Percentiles rank a stretch among this genome's conserved stretches.
phyloP scores from a whole-genome alignment of 2,888 invertebrate species.

The Aphodius sticticus region DNA sequence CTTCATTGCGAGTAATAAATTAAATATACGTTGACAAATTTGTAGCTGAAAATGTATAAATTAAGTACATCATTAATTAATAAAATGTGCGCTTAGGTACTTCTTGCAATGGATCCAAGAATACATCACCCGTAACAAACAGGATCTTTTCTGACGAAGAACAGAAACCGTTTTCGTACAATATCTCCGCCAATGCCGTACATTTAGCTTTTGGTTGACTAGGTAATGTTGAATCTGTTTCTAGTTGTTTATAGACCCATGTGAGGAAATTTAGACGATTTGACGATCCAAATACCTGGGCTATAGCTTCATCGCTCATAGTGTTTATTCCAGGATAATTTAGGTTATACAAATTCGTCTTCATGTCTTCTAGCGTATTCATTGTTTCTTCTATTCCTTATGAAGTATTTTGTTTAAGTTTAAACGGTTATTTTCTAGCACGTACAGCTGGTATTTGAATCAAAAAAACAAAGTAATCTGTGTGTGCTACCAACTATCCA shows the following conservation, averaged over 20 bases:
- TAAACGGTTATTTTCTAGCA: too few species aligned
- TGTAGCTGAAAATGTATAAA: slow-evolving; percentile 9
- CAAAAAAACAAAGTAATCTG: too few species aligned
- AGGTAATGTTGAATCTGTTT: background rate
- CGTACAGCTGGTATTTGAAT: too few species aligned
- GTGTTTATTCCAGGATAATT: slow-evolving; percentile 20
- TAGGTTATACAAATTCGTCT: background rate
- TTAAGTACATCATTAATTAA: background rate
- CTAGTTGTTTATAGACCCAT: slow-evolving; percentile 9
- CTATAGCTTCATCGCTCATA: slow-evolving; percentile 15
- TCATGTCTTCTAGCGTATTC: background rate
- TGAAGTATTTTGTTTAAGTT: too few species aligned
- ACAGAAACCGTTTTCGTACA: slow-evolving; percentile 21
- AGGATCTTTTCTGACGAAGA: slow-evolving; percentile 16
- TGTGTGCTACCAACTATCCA: too few species aligned
- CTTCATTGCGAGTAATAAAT: background rate
- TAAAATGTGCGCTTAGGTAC: background rate
- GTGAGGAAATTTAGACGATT: slow-evolving; percentile 16
- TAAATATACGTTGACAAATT: slow-evolving; percentile 9
- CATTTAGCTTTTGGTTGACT: background rate
- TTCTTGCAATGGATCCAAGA: background rate
- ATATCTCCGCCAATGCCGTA: slow-evolving; percentile 1
- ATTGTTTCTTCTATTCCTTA: background rate
- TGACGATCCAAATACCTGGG: background rate
- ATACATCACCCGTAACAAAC: slow-evolving; percentile 9